Evolutionary conservation across 2,113 vertebrate genomes (phyloP).

Genomic region (Stegostoma tigrinum): DNA sequence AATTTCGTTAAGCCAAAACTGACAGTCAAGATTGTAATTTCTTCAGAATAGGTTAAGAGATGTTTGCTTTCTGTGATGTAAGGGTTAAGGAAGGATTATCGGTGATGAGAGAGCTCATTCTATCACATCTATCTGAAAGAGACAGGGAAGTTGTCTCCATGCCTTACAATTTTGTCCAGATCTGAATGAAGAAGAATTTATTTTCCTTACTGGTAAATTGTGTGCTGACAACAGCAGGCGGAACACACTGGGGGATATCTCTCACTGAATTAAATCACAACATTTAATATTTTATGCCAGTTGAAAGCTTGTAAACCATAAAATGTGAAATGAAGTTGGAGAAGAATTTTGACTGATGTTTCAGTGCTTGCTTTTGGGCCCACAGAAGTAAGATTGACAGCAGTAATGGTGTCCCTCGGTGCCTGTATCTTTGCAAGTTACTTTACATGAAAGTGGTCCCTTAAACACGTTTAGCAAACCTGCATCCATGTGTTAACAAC

Average conservation of each 20-base stretch:
- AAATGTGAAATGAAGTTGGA: background rate
- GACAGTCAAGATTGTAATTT: background rate
- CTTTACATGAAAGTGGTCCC: background rate
- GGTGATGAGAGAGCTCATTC: background rate
- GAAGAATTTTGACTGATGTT: background rate
- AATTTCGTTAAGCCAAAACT: background rate
- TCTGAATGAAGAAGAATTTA: background rate
- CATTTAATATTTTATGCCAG: background rate
- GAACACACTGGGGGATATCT: background rate
- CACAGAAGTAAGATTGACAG: background rate
- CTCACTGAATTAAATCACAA: background rate
- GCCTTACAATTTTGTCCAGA: background rate
- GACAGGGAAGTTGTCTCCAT: background rate
- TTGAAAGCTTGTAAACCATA: background rate
- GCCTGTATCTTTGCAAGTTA: background rate
- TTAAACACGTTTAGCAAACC: background rate
- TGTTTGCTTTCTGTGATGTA: background rate
- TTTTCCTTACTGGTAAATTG: background rate
- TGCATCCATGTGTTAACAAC: background rate
- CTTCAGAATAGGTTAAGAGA: background rate
- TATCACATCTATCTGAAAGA: background rate
- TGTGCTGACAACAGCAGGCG: background rate
- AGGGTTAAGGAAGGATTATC: too few relatives aligned
- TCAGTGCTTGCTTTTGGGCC: background rate
- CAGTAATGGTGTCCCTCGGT: background rate